Base-by-base conservation (phyloP, 2,888 invertebrate species). In the Elmis aenea region DNA sequence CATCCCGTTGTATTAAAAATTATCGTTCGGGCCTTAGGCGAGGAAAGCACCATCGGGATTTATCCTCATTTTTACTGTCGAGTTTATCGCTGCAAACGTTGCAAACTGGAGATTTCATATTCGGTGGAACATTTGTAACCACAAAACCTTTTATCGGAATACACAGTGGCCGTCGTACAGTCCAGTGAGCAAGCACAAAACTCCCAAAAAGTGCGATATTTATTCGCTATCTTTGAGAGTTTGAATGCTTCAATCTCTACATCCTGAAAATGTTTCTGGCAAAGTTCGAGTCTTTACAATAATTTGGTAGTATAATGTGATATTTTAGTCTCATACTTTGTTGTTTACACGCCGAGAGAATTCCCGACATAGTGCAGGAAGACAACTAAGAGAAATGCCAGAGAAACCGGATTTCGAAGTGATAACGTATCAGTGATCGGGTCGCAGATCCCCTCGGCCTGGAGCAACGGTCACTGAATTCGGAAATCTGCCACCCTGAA, bases 51-150 rank as follows among this genome's bases (percentile, higher is more conserved):
- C 50, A 18, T 18, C 48, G 46, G 52, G 52, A 61, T 61, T 60
- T 59, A 60, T 59, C 57, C 57, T 57, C 59, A 57, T 61, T 59
- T 60, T 60, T 60, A 59, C 55, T 59, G 61, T 54, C 55, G 47
- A 54, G 55, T 59, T 60, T 61, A 60, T 61, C 59, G 56, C 54
- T 53, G 54, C 53, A 53, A 48, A 52, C 56, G 54, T 52, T 52
- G 56, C 50, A 49, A 50, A 50, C 51, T 45, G 37, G 47, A 43
- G 48, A 45, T 51, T 53, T 52, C 52, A 52, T 54, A 55, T 57
- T 54, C 52, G 50, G 47, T 33, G 46, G 50, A 46, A 54, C 57
- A 57, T 59, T 61, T 57, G 58, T 57, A 55, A 58, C 57, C 48
- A 50, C 58, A 58, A 57, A 57, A 53, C 55, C 55, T 59, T 59